Base-by-base conservation (phyloP, 1,140 invertebrate species). In the Temnothorax nylanderi region DNA sequence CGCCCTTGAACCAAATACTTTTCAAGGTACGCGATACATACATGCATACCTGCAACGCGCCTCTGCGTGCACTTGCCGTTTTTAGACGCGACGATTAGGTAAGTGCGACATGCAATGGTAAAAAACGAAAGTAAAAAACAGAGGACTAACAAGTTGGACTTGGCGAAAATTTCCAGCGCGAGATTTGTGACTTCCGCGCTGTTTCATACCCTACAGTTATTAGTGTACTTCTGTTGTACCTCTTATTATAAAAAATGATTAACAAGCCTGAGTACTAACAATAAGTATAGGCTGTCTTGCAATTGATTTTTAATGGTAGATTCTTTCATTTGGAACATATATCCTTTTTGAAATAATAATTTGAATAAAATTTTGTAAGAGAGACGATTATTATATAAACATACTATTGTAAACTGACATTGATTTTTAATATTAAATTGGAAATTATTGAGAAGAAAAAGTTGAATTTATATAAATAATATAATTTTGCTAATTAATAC, bases 1-100 rank as follows among this genome's bases (percentile, higher is more conserved):
- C 84, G 88, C 58, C 93, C 93, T 93, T 94, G 92, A 93, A 91
- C 92, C 56, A 89, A 80, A 93, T 93, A 90, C 82, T 92, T 91
- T 92, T 91, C 88, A 93, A 93, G 89, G 90, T 91, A 88, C 34
- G 47, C 65, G 72, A 88, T 78, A 54, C 82, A 80, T 75, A 86
- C 71, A 87, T 85, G 75, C 60, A 87, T 80, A 88, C 58, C 82
- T 60, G 87, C 86, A 80, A 91, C 87, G 87, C 82, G 89, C 89
- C 88, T 90, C 67, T 86, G 87, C 86, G 80, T 75, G 69, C 65
- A 87, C 80, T 67, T 26, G 80, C 72, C 60, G 41, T 56, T 90
- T 91, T 90, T 91, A 91, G 82, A 90, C 64, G 51, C 32, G 37
- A 49, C 71, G 77, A 75, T 88, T 84, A 91, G 67, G 10, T 84